Conservation (phyloP, 2,113 vertebrate genomes). For the Nyctibius bracteatus region DNA sequence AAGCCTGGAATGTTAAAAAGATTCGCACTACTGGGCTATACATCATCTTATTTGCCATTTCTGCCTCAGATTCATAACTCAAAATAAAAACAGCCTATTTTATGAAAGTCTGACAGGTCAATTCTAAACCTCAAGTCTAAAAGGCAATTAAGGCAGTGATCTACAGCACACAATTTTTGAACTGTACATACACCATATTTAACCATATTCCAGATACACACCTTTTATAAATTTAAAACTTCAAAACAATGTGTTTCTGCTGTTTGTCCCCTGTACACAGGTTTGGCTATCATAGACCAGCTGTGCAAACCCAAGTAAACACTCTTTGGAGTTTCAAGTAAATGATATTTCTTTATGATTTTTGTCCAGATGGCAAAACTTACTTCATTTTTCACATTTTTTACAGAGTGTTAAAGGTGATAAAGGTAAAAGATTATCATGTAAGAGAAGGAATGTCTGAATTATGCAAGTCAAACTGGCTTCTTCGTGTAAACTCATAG, state of each 20-base stretch:
- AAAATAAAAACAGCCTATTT: background rate
- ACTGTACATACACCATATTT: background rate
- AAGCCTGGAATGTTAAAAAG: background rate
- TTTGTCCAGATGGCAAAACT: background rate
- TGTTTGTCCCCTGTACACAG: background rate
- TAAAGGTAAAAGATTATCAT: background rate
- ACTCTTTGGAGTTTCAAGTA: background rate
- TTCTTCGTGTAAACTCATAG: fast-evolving
- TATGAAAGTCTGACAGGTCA: background rate
- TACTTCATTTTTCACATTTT: background rate
- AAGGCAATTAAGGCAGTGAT: background rate
- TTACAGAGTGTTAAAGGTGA: background rate
- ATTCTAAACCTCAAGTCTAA: background rate
- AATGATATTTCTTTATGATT: background rate
- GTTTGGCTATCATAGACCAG: background rate
- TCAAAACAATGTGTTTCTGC: background rate
- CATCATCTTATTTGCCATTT: background rate
- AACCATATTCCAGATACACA: background rate
- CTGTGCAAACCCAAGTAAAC: background rate
- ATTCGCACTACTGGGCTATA: background rate
- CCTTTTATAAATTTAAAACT: background rate
- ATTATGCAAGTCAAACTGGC: background rate
- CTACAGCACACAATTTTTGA: background rate
- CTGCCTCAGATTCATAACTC: background rate
- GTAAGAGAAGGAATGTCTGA: background rate